Conservation (phyloP, 2,113 vertebrate species). For the Notarius lentiginosus region DNA sequence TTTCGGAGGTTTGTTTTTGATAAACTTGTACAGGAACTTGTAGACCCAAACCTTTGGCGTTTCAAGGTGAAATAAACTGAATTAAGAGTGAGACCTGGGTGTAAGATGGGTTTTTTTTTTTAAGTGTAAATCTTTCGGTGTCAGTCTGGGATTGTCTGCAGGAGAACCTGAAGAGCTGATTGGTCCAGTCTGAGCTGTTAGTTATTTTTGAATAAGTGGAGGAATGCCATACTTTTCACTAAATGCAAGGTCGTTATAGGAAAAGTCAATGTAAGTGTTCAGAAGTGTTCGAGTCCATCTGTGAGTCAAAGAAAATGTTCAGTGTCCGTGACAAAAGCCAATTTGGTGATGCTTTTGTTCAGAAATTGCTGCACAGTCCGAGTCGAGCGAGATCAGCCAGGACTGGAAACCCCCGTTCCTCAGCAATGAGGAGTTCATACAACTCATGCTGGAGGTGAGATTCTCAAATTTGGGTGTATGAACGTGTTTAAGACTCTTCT, state of each 20-base stretch:
- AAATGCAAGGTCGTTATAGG: neutral
- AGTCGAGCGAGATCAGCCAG: slow-evolving; percentile 94
- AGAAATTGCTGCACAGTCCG: slow-evolving; percentile 95
- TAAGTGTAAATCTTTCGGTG: too few relatives aligned
- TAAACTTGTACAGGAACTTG: too few relatives aligned
- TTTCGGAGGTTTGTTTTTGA: too few relatives aligned
- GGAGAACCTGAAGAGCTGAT: too few relatives aligned
- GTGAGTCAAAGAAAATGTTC: neutral
- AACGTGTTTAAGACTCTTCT: neutral
- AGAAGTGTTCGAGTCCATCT: neutral
- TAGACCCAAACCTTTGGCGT: too few relatives aligned
- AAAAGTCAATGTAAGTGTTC: neutral
- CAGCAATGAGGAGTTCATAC: slow-evolving; percentile 98
- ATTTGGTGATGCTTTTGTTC: neutral
- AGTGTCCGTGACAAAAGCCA: neutral
- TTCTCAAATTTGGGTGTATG: neutral
- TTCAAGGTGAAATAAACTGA: too few relatives aligned
- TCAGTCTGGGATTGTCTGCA: too few relatives aligned
- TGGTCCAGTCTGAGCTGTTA: too few relatives aligned
- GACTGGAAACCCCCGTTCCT: slow-evolving; percentile 99
- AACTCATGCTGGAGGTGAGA: slow-evolving; percentile 97
- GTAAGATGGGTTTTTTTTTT: too few relatives aligned
- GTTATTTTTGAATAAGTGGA: too few relatives aligned
- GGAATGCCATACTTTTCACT: too few relatives aligned
- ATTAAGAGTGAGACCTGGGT: too few relatives aligned